Evolutionary conservation across 1,140 invertebrate species (phyloP), one percentile per base, ranked within the genome.

Genomic region (Atopsyche davidsoni): DNA sequence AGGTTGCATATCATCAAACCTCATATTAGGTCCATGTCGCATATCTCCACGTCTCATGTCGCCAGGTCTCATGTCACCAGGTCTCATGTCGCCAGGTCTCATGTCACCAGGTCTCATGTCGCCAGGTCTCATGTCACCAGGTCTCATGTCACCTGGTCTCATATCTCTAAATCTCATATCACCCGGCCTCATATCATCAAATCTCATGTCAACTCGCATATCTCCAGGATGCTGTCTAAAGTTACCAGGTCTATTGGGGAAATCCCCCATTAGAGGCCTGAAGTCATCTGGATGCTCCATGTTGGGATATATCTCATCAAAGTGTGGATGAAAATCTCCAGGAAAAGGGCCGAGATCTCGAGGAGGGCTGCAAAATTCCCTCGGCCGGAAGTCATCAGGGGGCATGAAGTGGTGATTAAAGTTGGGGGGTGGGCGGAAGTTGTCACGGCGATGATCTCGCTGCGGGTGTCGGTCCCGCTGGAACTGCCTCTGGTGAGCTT

Each of bases 351-450:
- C 35, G n/a, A 45, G 35, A 7, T 45, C 43, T 16, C 17, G 3
- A 6, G 14, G 43, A 25, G 41, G 41, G 14, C 14, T 11, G 18
- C 43, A 34, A 21, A 45, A 45, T 22, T 45, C 43, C 4, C 22
- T 25, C 7, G 41, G 24, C 24, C 24, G 6, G 24, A 28, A 28
- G 24, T 28, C n/a, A n/a, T 28, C 24, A 28, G 6, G 6, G 24
- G 24, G 24, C 24, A 6, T 38, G 16, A 38, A 38, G 35, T 38
- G 6, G 16, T 17, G 4, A 38, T 46, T 22, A n/a, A 36, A 46
- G 16, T 32, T 19, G 10, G 28, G 43, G 9, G 44, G 18, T 3
- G 21, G 17, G 1, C 46, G 34, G 14, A 25, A 25, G 6, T 40
- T 17, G 16, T 48, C 35, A 10, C 46, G 9, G 16, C 3, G 16